Conservation (phyloP, 2,888 invertebrate genomes). For the Pedicia rivosa region DNA sequence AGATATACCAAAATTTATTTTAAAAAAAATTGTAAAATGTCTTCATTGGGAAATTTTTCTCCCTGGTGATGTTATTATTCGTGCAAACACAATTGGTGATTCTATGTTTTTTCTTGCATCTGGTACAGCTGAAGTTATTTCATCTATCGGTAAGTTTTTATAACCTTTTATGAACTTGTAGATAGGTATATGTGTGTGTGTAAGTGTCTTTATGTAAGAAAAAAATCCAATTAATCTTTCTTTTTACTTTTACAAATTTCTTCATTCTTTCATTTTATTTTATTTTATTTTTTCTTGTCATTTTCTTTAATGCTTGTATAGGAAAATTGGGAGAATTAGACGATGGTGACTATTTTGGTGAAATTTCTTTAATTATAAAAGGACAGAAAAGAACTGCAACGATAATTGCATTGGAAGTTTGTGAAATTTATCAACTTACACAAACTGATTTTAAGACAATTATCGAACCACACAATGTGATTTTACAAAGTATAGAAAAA, state of each 20-base stretch:
- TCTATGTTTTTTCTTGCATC: conserved; percentile 40
- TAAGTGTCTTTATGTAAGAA: too few species aligned
- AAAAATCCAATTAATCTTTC: too few species aligned
- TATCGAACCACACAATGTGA: conserved; percentile 1
- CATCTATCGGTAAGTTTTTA: conserved; percentile 2
- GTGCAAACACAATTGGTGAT: conserved; percentile 33
- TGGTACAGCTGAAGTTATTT: conserved; percentile 35
- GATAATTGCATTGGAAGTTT: conserved; percentile 28
- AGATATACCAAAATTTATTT: conserved; percentile 31
- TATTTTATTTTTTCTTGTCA: too few species aligned
- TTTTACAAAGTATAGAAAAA: conserved; percentile 4
- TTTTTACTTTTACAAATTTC: too few species aligned
- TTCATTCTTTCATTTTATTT: too few species aligned
- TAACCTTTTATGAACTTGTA: neutral
- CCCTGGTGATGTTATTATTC: conserved; percentile 36
- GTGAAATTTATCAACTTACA: conserved; percentile 28
- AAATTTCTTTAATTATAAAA: conserved; percentile 29
- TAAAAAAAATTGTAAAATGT: conserved; percentile 34
- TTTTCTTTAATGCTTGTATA: neutral
- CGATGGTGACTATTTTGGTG: conserved; percentile 36
- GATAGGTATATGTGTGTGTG: too few species aligned
- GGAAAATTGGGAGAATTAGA: conserved; percentile 16
- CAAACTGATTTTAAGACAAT: conserved; percentile 9
- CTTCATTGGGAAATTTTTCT: conserved; percentile 35
- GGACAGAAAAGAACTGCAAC: conserved; percentile 24